Percentiles rank a stretch among this genome's conserved stretches.
These are phyloP conservation scores for Hyaena hyaena DNA, from an alignment of 2,113 vertebrate genomes.

Conservation along the genomic window DNA sequence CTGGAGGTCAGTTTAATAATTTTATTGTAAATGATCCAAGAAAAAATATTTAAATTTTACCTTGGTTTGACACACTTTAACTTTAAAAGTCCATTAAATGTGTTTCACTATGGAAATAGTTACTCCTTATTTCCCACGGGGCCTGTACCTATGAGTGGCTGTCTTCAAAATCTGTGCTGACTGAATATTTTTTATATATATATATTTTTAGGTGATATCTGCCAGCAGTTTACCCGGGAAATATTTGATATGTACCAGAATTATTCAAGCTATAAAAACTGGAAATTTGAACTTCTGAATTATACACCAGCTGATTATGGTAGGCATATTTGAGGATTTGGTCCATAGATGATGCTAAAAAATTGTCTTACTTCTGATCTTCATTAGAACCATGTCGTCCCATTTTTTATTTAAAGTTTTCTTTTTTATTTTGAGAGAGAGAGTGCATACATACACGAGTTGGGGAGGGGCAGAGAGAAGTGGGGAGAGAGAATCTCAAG, in stretches of 20 bases:
- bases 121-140: not conserved
- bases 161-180: conserved; percentile 34
- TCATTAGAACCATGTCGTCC: not conserved
- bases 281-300: conserved; percentile 94
- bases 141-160: not conserved
- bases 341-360: not conserved
- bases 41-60: conserved; percentile 28
- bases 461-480: not conserved
- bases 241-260: conserved; percentile 96
- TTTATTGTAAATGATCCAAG: conserved; percentile 52
- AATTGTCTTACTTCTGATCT: conserved; percentile 43
- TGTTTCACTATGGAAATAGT: conserved; percentile 39
- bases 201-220: conserved; percentile 93
- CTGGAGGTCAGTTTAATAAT: conserved; percentile 91
- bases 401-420: not conserved
- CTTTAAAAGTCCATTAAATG: conserved; percentile 52
- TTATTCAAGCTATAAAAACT: conserved; percentile 91
- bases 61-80: conserved; percentile 44
- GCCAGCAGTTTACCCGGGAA: conserved; percentile 96
- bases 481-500: not conserved
- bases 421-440: not conserved
- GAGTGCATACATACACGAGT: not conserved
- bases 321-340: conserved; percentile 76
- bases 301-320: conserved; percentile 92
- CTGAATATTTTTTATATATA: not conserved